These are phyloP conservation scores for Drosophila subquinaria DNA, from an alignment of 2,888 invertebrate species.

Conservation along the genomic window DNA sequence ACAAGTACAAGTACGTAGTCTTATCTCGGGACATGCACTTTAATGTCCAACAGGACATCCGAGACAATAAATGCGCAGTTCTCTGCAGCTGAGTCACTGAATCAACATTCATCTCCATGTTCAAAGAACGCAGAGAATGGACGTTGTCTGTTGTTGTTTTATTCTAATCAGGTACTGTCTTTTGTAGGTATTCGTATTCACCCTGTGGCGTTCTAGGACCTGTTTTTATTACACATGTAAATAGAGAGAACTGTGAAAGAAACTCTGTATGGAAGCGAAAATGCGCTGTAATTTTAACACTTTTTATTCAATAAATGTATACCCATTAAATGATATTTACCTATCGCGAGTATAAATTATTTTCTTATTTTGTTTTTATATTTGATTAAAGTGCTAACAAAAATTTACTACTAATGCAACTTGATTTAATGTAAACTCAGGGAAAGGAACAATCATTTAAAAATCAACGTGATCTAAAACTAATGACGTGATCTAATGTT, in stretches of 20 bases:
- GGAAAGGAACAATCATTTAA: neutral
- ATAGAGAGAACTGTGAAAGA: neutral
- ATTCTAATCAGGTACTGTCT: slow-evolving; percentile 12
- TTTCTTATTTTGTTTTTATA: neutral
- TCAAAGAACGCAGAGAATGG: neutral
- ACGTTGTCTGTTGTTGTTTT: neutral
- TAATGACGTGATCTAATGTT: slow-evolving; percentile 3
- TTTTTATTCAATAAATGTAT: neutral
- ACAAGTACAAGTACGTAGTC: neutral
- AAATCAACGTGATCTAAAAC: slow-evolving; percentile 2
- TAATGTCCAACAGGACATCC: slow-evolving; percentile 4
- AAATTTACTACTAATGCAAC: neutral
- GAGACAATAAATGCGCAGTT: slow-evolving; percentile 2
- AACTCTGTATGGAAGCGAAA: neutral
- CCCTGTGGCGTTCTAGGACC: slow-evolving; percentile 14
- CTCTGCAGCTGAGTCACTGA: neutral
- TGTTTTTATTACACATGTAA: slow-evolving; percentile 15
- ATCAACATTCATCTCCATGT: slow-evolving; percentile 5
- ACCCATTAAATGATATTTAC: neutral
- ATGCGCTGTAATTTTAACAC: neutral
- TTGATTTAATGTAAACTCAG: neutral
- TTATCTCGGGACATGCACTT: slow-evolving; percentile 7
- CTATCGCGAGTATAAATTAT: neutral
- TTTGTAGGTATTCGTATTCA: neutral
- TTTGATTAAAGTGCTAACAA: neutral